Evolutionary conservation across 1,140 invertebrate species (phyloP).

Genomic region (Zaprionus lachaisei): DNA sequence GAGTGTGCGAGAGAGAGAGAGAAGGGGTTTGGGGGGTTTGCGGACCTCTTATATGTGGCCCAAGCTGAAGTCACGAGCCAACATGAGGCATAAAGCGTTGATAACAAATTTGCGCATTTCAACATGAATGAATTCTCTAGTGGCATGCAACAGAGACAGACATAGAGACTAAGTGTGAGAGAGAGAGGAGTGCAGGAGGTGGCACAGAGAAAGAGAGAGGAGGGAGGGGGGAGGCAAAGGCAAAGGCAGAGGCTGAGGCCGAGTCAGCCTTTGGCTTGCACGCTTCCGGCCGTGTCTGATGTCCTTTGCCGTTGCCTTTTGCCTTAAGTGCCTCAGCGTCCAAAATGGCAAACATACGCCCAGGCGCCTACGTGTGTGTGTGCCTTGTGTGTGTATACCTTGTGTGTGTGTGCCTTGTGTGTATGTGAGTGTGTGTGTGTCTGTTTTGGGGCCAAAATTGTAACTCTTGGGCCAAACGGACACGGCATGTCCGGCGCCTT

Average conservation of each 20-base stretch:
- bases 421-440: conserved; percentile 3
- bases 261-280: neutral
- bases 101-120: conserved; percentile 84
- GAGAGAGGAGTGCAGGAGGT: neutral
- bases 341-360: conserved; percentile 75
- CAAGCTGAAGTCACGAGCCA: conserved; percentile 31
- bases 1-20: conserved; percentile 5
- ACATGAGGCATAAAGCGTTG: conserved; percentile 81
- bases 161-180: neutral
- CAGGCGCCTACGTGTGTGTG: conserved; percentile 28
- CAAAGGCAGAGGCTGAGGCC: neutral
- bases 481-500: conserved; percentile 37
- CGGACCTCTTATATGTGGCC: no score
- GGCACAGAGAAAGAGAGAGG: neutral
- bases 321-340: conserved; percentile 71
- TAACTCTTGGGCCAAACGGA: conserved; percentile 37
- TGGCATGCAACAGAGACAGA: conserved; percentile 31
- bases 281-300: conserved; percentile 17
- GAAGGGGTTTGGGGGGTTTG: neutral
- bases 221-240: neutral
- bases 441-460: conserved; percentile 42
- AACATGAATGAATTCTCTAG: conserved; percentile 83
- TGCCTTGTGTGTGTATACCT: neutral
- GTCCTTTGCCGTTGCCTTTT: conserved; percentile 43
- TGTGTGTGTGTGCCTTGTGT: conserved; percentile 12